phyloP scores from a whole-genome alignment of 2,113 vertebrate genomes.

The Nesoenas mayeri region DNA sequence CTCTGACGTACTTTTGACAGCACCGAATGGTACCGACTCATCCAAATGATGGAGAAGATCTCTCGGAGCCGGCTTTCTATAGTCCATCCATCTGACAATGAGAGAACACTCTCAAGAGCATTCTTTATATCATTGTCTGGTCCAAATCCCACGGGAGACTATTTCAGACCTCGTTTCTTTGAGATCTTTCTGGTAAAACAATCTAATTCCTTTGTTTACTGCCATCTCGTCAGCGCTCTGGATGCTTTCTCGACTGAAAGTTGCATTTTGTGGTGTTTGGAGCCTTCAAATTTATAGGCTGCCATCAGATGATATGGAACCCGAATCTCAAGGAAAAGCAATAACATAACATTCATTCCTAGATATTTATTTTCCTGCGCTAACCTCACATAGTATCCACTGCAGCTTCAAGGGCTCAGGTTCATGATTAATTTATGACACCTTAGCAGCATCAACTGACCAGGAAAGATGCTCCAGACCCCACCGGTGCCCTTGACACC shows the following conservation, averaged over 20 bases:
- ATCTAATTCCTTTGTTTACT: neutral
- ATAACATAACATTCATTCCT: fast-evolving
- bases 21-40: neutral
- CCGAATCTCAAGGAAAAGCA: neutral
- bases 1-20: neutral
- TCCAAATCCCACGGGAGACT: neutral
- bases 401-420: neutral
- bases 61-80: neutral
- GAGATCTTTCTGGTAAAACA: neutral
- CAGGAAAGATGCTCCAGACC: neutral
- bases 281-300: neutral
- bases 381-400: neutral
- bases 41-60: neutral
- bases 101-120: neutral
- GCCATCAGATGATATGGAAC: fast-evolving
- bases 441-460: neutral
- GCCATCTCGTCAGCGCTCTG: neutral
- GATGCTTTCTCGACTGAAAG: neutral
- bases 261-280: neutral
- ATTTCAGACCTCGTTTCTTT: neutral
- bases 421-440: neutral
- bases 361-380: neutral
- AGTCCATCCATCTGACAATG: neutral
- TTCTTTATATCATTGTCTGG: neutral
- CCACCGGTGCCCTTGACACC: fast-evolving